These are phyloP conservation scores for Sesamia nonagrioides DNA, from an alignment of 1,140 invertebrate species.

Conservation along the genomic window DNA sequence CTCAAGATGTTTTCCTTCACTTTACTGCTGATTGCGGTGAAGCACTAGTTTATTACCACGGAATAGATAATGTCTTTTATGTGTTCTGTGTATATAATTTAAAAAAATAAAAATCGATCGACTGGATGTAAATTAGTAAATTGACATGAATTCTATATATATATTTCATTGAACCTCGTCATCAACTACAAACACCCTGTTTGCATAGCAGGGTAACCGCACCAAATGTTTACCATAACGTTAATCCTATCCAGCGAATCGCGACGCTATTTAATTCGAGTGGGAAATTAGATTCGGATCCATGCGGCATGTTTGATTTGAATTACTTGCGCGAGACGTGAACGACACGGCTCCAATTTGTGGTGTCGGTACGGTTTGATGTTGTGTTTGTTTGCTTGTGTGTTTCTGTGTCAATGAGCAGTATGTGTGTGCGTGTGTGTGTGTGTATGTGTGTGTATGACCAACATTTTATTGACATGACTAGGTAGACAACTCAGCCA, in stretches of 20 bases:
- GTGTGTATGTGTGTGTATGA: neutral
- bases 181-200: conserved; percentile 28
- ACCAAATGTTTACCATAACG: conserved; percentile 55
- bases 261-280: conserved; percentile 61
- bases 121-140: neutral
- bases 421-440: neutral
- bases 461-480: too few relatives aligned
- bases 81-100: too few relatives aligned
- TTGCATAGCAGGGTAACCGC: conserved; percentile 45
- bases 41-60: too few relatives aligned
- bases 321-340: conserved; percentile 54
- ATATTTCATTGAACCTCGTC: neutral
- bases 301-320: conserved; percentile 64
- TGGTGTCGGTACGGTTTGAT: conserved; percentile 39
- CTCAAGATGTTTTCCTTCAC: too few relatives aligned
- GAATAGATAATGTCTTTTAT: too few relatives aligned
- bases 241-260: conserved; percentile 58
- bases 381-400: conserved; percentile 25
- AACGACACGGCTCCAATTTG: conserved; percentile 48
- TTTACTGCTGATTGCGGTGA: too few relatives aligned
- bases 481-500: too few relatives aligned
- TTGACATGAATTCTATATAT: neutral
- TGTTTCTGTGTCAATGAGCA: neutral
- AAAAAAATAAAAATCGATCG: too few relatives aligned
- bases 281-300: conserved; percentile 65